Percentiles rank a stretch among this genome's conserved stretches.
These are phyloP conservation scores for Corythaeola cristata DNA, from an alignment of 2,113 vertebrate genomes.

Conservation along the genomic window DNA sequence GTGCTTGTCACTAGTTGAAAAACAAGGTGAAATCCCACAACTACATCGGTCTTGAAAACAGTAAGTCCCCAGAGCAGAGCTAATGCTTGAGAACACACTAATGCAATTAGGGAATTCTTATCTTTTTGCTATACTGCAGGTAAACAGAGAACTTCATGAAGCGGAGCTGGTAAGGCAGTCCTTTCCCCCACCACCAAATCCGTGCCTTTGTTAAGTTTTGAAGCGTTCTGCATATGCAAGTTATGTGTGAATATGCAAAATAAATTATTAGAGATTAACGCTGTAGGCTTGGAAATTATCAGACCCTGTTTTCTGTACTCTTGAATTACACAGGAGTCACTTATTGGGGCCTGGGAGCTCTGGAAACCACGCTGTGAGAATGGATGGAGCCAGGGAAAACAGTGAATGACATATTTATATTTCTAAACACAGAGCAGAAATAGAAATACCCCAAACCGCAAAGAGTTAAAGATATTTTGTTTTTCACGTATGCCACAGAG, in stretches of 20 bases:
- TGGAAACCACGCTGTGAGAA: neutral
- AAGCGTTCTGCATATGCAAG: neutral
- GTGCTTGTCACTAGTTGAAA: neutral
- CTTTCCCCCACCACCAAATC: neutral
- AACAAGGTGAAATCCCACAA: neutral
- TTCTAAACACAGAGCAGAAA: neutral
- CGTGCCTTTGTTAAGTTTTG: neutral
- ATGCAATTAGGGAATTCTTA: neutral
- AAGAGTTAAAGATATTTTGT: neutral
- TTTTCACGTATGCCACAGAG: neutral
- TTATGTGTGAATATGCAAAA: neutral
- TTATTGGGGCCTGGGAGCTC: neutral
- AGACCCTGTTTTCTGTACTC: neutral
- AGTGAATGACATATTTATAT: neutral
- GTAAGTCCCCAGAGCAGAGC: neutral
- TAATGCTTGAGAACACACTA: neutral
- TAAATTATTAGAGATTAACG: neutral
- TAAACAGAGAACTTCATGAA: neutral
- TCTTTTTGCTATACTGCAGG: neutral
- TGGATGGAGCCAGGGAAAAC: neutral
- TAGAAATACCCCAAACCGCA: neutral
- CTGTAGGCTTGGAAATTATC: neutral
- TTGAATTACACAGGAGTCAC: neutral
- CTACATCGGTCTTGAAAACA: neutral
- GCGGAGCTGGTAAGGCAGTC: neutral